Percentiles rank a stretch among this genome's conserved stretches.
Conservation (phyloP, 2,888 invertebrate species). For the Nipponacmea schrenckii region DNA sequence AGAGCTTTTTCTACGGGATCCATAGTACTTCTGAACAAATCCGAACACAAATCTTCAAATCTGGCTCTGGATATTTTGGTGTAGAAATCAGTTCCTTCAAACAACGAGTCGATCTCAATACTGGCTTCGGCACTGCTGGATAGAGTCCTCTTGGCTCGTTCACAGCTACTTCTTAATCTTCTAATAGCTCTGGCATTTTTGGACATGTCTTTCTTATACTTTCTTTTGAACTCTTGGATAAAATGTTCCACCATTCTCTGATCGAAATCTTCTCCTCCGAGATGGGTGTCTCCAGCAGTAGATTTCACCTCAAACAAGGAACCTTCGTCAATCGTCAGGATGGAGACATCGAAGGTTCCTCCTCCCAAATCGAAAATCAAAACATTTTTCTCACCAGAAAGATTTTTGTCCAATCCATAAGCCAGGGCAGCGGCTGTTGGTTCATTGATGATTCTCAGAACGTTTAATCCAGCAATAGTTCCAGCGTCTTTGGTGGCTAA, state of each 20-base stretch:
- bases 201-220: slow-evolving; percentile 74
- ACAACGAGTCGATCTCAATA: slow-evolving; percentile 92
- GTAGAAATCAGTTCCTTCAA: slow-evolving; percentile 94
- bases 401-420: slow-evolving; percentile 69
- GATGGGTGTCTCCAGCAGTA: slow-evolving; percentile 85
- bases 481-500: slow-evolving; percentile 73
- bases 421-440: slow-evolving; percentile 69
- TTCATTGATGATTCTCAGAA: slow-evolving; percentile 74
- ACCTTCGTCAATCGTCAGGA: slow-evolving; percentile 70
- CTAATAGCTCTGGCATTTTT: slow-evolving; percentile 81
- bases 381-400: slow-evolving; percentile 68
- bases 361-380: slow-evolving; percentile 77
- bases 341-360: slow-evolving; percentile 73
- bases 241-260: slow-evolving; percentile 86
- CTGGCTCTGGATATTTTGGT: slow-evolving; percentile 91
- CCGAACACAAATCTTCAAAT: slow-evolving; percentile 94
- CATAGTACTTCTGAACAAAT: slow-evolving; percentile 92
- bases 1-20: slow-evolving; percentile 95
- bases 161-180: slow-evolving; percentile 88
- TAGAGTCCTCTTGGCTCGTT: slow-evolving; percentile 73
- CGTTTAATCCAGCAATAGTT: slow-evolving; percentile 67
- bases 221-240: slow-evolving; percentile 82
- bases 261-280: slow-evolving; percentile 79
- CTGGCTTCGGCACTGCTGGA: slow-evolving; percentile 69
- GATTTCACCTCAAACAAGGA: slow-evolving; percentile 82